Base-by-base conservation (phyloP, 2,113 vertebrate genomes). In the Pongo abelii region DNA sequence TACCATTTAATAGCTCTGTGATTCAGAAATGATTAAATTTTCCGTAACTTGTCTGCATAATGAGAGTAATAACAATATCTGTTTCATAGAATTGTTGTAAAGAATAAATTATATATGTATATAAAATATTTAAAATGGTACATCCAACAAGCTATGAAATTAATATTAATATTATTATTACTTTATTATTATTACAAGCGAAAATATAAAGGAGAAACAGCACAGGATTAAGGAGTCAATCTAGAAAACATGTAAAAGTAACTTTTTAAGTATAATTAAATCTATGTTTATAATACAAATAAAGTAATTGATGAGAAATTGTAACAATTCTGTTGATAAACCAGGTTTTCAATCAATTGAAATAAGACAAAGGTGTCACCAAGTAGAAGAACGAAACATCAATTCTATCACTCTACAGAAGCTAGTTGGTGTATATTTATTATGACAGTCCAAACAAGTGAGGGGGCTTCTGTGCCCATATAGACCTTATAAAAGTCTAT, bases 391-490 rank as follows among this genome's bases (percentile, higher is more conserved):
- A 86, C 0, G 46, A 59, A 55, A 10, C 38, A 70, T 30, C 2
- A 48, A 38, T 70, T 79, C 23, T 57, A 27, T 46, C 50, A 14
- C 22, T 55, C 27, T 38, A n/a, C 16, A 94, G 35, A 64, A 78
- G 23, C 0, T 35, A 1, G n/a, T 35, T 46, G 27, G 2, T 32
- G 13, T 35, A 25, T 32, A 12, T 81, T 81, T 61, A 8, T 6
- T 23, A 43, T 83, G 17, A 64, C 18, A 25, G 12, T 84, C 14
- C 27, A 35, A 25, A 46, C 18, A 77, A 35, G 0, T 38, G 50
- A 7, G 11, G 1, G 3, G 22, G 22, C 38, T 32, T 38, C 30
- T 52, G 5, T 70, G 9, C 11, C 10, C 50, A 2, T 23, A 1
- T 8, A 55, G 20, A 27, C 7, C 0, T 55, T 22, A 55, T 38